A percentile compares a stretch with the other conserved stretches of the same genome.
Conservation (phyloP, 2,888 invertebrate genomes). For the Nebria brevicollis region DNA sequence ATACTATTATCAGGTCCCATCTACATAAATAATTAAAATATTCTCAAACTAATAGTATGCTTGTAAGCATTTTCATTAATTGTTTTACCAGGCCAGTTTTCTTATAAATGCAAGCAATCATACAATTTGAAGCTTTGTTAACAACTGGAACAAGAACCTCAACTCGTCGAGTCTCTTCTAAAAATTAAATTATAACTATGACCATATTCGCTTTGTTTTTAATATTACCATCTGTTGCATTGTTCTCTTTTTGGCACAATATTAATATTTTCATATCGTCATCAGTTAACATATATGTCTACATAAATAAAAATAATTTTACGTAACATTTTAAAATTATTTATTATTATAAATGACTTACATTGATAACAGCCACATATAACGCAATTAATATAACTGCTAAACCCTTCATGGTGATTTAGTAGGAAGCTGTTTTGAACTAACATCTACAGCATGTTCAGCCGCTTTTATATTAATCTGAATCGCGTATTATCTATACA, state of each 20-base stretch:
- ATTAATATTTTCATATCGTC: not conserved
- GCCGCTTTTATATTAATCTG: not conserved
- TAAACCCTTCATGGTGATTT: not conserved
- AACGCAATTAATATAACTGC: not conserved
- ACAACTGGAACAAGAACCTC: not conserved
- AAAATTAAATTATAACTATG: not conserved
- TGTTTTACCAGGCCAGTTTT: constrained; percentile 6
- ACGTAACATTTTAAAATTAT: not conserved
- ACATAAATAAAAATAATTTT: not conserved
- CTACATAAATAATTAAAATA: not conserved
- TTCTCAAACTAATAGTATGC: not conserved
- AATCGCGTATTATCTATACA: not conserved
- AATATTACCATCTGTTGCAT: not conserved
- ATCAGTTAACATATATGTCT: not conserved
- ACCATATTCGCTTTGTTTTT: not conserved
- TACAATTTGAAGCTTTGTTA: not conserved
- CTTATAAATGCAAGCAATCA: not conserved
- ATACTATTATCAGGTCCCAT: constrained; percentile 4
- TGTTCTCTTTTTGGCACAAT: not conserved
- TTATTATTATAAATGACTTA: not conserved
- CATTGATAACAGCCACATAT: not conserved
- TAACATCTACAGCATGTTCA: not conserved
- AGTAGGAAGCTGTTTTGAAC: not conserved
- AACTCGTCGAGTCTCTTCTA: not conserved
- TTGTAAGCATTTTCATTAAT: not conserved